phyloP scores from a whole-genome alignment of 2,797 vertebrate genomes.

The Leptodactylus fallax region DNA sequence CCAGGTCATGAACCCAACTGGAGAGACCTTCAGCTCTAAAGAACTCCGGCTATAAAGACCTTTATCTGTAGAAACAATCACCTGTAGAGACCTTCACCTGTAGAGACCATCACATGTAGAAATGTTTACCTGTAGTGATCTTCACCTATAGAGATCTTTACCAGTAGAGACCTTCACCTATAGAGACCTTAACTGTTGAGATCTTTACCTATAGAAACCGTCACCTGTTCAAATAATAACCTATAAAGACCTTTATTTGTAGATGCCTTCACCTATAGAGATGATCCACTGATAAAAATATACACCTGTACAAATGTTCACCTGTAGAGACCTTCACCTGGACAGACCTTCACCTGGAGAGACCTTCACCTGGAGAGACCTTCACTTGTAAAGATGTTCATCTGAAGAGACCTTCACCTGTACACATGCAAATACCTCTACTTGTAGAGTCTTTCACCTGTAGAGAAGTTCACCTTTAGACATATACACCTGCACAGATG shows the following conservation, averaged over 20 bases:
- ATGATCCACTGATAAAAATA: neutral
- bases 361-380: neutral
- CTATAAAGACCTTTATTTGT: neutral
- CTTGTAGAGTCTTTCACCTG: neutral
- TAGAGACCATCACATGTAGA: neutral
- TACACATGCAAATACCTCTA: neutral
- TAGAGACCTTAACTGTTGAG: neutral
- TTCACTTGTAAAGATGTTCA: neutral
- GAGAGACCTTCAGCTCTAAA: neutral
- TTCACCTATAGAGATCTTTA: neutral
- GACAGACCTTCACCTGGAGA: neutral
- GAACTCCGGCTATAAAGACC: neutral
- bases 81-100: neutral
- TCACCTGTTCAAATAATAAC: neutral
- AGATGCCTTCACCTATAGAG: neutral
- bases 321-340: neutral
- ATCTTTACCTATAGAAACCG: too few species aligned
- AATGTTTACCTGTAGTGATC: neutral
- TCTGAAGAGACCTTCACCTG: neutral
- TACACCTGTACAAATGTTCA: neutral
- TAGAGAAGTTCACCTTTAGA: neutral
- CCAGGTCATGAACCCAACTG: neutral
- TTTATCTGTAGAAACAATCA: neutral
- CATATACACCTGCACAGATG: neutral
- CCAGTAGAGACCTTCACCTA: too few species aligned